Base-by-base conservation (phyloP, 2,888 invertebrate species). In the Eupsilia transversa region DNA sequence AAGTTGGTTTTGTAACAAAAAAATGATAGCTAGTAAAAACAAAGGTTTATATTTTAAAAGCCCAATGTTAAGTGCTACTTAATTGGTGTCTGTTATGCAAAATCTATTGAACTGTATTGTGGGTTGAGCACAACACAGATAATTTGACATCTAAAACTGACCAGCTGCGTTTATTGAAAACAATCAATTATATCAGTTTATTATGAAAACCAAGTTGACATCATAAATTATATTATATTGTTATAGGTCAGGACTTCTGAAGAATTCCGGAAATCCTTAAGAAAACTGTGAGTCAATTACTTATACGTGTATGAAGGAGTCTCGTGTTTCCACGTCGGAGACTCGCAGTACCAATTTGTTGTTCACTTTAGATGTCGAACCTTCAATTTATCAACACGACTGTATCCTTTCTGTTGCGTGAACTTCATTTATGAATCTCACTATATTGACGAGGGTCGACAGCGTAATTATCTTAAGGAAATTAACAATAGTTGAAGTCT, bases 391-490 rank as follows among this genome's bases (percentile, higher is more conserved):
- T 74, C 46, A 77, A 49, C 46, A 65, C 43, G 38, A 74, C 52
- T 64, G 41, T 81, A 56, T 20, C n/a, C 54, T n/a, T 17, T 43
- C 63, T 46, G 35, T 56, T 67, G 54, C 27, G 27, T 33, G 33
- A 71, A 71, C 33, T 71, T 71, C 33, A 59, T 67, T 64, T 67
- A 49, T 64, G 57, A 66, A 54, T 68, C 52, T 35, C 23, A 30
- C 35, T 56, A 54, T 68, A 76, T 68, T 65, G 79, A 76, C 49
- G 75, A 76, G 64, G 71, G 80, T 65, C 54, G 63, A 71, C 66
- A 59, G n/a, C 27, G 38, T 35, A 67, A 70, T 79, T 71, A 71
- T 59, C 59, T 65, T 41, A 52, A 35, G 67, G 49, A 65, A 71
- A 79, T 79, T 0, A 79, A 56, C 54, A 33, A 57, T 66, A 52